Evolutionary conservation across 2,113 vertebrate species (phyloP), one percentile per base, ranked within the genome.

Genomic region (Himantopus leucocephalus): DNA sequence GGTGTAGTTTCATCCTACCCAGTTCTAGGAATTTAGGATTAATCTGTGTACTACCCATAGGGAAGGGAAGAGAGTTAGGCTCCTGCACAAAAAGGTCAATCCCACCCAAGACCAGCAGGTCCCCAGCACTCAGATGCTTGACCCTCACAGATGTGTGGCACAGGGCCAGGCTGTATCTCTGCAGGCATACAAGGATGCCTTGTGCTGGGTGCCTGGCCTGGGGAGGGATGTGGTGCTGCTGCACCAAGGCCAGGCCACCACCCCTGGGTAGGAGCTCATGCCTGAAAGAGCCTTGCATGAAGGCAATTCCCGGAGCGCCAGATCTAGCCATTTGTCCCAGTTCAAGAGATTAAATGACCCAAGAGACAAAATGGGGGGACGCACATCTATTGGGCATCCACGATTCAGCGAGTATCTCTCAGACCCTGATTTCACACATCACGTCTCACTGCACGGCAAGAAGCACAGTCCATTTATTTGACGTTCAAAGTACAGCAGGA

Each of bases 361-460:
- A 85, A 47, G 50, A 71, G 5, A 23, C 45, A 35, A 59, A 73
- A 55, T 34, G 27, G 30, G 82, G 18, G 41, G 53, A 24, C 17
- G 17, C 22, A 10, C 0, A 0, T 48, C 47, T 39, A 5, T 35
- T 8, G 18, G 21, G 8, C n/a, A 68, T 13, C 41, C n/a, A 62
- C 23, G 13, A 2, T 35, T 47, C 34, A 47, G 22, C 0, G 0
- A 17, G 26, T 47, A 10, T 37, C 37, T 77, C 41, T 59, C 26
- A 63, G 60, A 37, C 13, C 17, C 23, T 52, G 21, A 47, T 34
- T 47, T 82, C 63, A 62, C 14, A 23, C 22, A 34, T 14, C 8
- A 12, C 5, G 0, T 29, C 73, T 66, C 68, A 27, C 52, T 10
- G 34, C 35, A 68, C 23, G 35, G 41, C 1, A 1, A 85, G 47